Base-by-base conservation (phyloP, 2,113 vertebrate species). In the Dicaeum eximium region DNA sequence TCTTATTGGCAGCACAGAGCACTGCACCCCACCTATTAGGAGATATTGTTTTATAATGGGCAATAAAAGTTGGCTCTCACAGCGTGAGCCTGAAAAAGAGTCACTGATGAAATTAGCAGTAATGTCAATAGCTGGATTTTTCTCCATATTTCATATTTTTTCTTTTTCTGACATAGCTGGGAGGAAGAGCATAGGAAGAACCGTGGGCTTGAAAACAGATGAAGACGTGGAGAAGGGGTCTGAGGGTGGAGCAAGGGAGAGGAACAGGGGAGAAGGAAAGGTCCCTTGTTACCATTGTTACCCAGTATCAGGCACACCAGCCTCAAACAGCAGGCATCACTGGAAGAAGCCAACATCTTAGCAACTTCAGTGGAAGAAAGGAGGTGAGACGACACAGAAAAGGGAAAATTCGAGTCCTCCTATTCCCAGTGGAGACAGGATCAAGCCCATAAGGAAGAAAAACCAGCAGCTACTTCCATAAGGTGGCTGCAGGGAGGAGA, bases 31-130 rank as follows among this genome's bases (percentile, higher is more conserved):
- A 33, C 4, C 54, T 13, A 53, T 90, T 64, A 97, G 78, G 62
- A 86, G 44, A 35, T 84, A 88, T 7, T 89, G 78, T 91, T 92
- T 96, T 88, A 83, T 88, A 95, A 93, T 54, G 73, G 92, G 58
- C 69, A 91, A 71, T 88, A 70, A 69, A 96, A 95, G 83, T 91
- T 75, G 61, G 18, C 23, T 78, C 48, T 80, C 70, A 15, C 2
- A 6, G 40, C 11, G 1, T 47, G 65, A 95, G 78, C 40, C 77
- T 87, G 84, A 42, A 48, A 91, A 90, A 91, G 67, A 95, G 90
- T 95, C 90, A 80, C 54, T 71, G 83, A 61, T 89, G 86, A 95
- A 95, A 93, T 84, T 72, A 79, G 75, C 50, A 79, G 35, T 6
- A 2, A 48, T 45, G 44, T 64, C 65, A 84, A 74, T 79, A 82